These are phyloP conservation scores for Takifugu bimaculatus DNA, from an alignment of 2,113 vertebrate species.

Conservation along the genomic window DNA sequence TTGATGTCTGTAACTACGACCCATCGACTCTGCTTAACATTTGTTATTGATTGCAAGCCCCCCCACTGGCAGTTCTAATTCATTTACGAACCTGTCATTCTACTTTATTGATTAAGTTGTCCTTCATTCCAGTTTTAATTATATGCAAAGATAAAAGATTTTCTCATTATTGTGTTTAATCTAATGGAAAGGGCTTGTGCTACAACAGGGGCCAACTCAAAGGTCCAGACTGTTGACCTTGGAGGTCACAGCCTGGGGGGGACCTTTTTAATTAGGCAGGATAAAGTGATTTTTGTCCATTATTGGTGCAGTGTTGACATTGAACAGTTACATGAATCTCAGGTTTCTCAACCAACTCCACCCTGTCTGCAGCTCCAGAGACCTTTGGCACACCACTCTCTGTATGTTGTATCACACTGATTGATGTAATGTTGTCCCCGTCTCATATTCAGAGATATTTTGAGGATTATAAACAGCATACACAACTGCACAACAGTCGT, in stretches of 20 bases:
- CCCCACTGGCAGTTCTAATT: constrained; percentile 91
- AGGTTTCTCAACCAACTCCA: constrained; percentile 23
- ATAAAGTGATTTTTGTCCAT: constrained; percentile 27
- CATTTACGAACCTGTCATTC: constrained; percentile 99
- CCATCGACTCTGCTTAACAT: constrained; percentile 78
- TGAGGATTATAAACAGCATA: too few relatives aligned
- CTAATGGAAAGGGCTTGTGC: constrained; percentile 92
- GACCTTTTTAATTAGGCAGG: constrained; percentile 87
- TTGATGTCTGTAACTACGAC: constrained; percentile 30
- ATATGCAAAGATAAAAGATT: constrained; percentile 96
- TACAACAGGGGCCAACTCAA: constrained; percentile 86
- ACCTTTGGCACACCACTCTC: background rate
- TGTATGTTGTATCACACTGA: too few relatives aligned
- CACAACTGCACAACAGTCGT: too few relatives aligned
- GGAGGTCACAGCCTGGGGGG: constrained; percentile 68
- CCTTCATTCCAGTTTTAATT: constrained; percentile 93
- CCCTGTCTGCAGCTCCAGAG: constrained; percentile 25
- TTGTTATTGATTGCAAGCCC: constrained; percentile 83
- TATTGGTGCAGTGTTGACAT: constrained; percentile 24
- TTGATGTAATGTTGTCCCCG: too few relatives aligned
- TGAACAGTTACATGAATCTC: constrained; percentile 33
- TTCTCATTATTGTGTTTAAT: constrained; percentile 98
- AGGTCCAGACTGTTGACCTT: constrained; percentile 88
- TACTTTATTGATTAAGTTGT: constrained; percentile 90
- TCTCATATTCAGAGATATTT: too few relatives aligned